phyloP scores from a whole-genome alignment of 2,888 invertebrate species.

The Dioctria linearis region DNA sequence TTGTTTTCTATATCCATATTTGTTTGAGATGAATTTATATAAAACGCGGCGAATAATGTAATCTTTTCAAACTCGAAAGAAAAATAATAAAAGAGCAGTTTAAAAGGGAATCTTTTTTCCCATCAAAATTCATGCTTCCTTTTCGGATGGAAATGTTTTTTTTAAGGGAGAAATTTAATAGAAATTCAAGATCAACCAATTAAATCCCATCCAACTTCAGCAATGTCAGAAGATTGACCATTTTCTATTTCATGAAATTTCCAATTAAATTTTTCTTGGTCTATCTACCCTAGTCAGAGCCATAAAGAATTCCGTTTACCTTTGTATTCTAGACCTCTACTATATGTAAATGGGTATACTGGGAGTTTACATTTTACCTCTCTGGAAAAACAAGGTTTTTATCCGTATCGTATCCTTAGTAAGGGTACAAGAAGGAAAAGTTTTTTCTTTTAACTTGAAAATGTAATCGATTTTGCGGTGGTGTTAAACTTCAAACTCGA shows the following conservation, averaged over 20 bases:
- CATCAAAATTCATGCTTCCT: not conserved
- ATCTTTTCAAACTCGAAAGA: not conserved
- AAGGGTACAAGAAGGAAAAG: not conserved
- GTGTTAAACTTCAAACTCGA: no score
- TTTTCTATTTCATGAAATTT: conserved; percentile 14
- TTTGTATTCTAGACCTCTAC: not conserved
- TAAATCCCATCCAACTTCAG: not conserved
- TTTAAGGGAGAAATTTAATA: not conserved
- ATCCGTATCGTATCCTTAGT: not conserved
- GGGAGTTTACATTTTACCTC: not conserved
- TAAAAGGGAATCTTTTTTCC: not conserved
- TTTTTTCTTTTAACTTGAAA: not conserved
- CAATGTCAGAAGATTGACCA: conserved; percentile 3
- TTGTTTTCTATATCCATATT: not conserved
- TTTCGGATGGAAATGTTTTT: not conserved
- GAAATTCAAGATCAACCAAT: conserved; percentile 18
- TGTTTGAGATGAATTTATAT: not conserved
- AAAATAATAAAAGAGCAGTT: not conserved
- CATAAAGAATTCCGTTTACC: not conserved
- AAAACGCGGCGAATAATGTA: not conserved
- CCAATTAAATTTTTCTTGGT: conserved; percentile 32
- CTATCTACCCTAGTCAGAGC: not conserved
- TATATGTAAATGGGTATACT: not conserved
- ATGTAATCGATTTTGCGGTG: not conserved
- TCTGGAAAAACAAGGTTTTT: not conserved